phyloP scores from a whole-genome alignment of 2,888 invertebrate species.

The Rugalucina vietnamica region DNA sequence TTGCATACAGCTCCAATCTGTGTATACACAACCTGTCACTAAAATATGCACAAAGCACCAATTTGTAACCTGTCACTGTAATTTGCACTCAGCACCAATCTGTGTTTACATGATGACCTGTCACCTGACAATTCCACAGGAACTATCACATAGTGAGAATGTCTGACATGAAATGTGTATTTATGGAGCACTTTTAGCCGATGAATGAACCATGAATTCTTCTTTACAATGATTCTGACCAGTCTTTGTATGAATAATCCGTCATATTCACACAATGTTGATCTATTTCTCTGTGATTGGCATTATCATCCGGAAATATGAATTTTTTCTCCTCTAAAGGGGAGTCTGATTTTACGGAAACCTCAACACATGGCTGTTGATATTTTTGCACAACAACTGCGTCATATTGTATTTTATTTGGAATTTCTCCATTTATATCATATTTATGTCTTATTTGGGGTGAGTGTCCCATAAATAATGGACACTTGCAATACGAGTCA shows the following conservation, averaged over 20 bases:
- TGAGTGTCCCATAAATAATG: conserved; percentile 53
- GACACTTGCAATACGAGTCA: conserved; percentile 61
- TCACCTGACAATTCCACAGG: no score
- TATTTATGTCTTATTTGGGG: conserved; percentile 58
- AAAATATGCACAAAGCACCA: no score
- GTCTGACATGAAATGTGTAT: no score
- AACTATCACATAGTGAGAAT: no score
- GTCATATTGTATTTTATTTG: conserved; percentile 52
- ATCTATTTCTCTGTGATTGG: conserved; percentile 11
- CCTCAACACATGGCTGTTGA: conserved; percentile 45
- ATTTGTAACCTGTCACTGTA: no score
- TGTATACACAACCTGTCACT: no score
- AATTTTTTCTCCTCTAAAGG: conserved; percentile 38
- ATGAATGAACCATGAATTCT: no score
- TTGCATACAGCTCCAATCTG: no score
- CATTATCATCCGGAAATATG: conserved; percentile 3
- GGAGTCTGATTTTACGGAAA: conserved; percentile 45
- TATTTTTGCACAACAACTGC: conserved; percentile 51
- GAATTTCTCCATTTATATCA: conserved; percentile 49
- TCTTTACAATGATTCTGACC: background rate
- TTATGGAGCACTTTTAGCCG: no score
- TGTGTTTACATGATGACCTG: no score
- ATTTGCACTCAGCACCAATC: no score
- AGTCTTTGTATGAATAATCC: conserved; percentile 45
- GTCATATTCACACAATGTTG: conserved; percentile 38